Base-by-base conservation (phyloP, 2,113 vertebrate species). In the Phrynosoma blainvillii region DNA sequence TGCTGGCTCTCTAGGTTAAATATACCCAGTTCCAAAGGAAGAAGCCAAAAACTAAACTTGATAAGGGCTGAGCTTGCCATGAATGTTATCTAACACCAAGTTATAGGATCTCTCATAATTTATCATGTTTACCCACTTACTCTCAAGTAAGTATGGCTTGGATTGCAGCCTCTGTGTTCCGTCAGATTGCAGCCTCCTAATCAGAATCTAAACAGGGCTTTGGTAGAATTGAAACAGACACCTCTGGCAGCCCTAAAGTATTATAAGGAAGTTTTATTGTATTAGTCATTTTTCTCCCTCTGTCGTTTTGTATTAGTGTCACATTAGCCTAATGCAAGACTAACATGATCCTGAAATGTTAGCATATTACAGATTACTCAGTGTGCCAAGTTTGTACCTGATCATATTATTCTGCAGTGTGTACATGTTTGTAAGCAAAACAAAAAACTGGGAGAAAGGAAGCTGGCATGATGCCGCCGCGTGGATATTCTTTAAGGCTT, bases 351-450 rank as follows among this genome's bases (percentile, higher is more conserved):
- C 89, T 91, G 94, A 96, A 96, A 95, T 79, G 95, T 96, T 97
- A 97, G 95, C 96, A 96, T 96, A 96, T 96, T 93, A 97, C 91
- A 93, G 95, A 96, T 94, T 93, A 96, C 94, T 94, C 95, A n/a
- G 83, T 91, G 91, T 96, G 97, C 96, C 97, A 97, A 94, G 93
- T 84, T 89, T 89, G 90, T 95, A 94, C 94, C 94, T 96, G 93
- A 97, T 96, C 93, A 92, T 78, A 95, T 96, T 96, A 96, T 84
- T 89, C 83, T 89, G 87, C 84, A 42, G 5, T 6, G 5, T 82
- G 82, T 47, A 47, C 79, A 86, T 92, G 86, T 91, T 93, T 82
- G 88, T 79, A 86, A 85, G 83, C 74, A 89, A 88, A 91, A 84
- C 85, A 30, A 66, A 84, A 91, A 71, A 23, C 13, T 0, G 10